Base-by-base conservation (phyloP, 2,113 vertebrate species). In the Xiphophorus hellerii region DNA sequence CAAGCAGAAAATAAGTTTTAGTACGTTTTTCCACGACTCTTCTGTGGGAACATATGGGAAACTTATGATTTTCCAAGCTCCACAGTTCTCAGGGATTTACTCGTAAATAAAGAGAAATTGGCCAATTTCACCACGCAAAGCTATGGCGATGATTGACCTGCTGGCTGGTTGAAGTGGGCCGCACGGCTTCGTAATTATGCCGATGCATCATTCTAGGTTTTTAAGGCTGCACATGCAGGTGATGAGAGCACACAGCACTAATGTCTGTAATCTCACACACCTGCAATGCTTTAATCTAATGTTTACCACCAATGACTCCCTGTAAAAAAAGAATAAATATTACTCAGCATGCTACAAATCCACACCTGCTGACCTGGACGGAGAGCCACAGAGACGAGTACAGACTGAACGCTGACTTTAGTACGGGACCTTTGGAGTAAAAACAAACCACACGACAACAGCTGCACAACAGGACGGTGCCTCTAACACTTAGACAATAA, bases 381-480 rank as follows among this genome's bases (percentile, higher is more conserved):
- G 22, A 39, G 79, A 60, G n/a, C 31, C 70, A 84, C 84, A 86
- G 81, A 82, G 66, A 84, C 68, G 20, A 74, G 66, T 28, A 78
- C 73, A 77, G 67, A 89, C 88, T 86, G 54, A 71, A 73, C 17
- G 58, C 63, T 4, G 70, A 83, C 84, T 76, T 63, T 30, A 79
- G 42, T 22, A 63, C 62, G 64, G 48, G 77, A 83, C 51, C 66
- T 62, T 81, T 29, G 58, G 77, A 84, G 71, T 62, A 70, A 78
- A 37, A 80, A 86, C 81, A 78, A 63, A 88, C 69, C 71, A 87
- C 76, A 84, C 65, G 30, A 83, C 79, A 84, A 78, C 48, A 82
- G 78, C 65, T 62, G 81, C 74, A 78, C 69, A 84, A 58, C 69
- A 71, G 73, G 48, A 80, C 66, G 54, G 74, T 27, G 17, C 70